A percentile compares a stretch with the other conserved stretches of the same genome.
phyloP scores from a whole-genome alignment of 2,888 invertebrate genomes.

The Lycophotia porphyrea region DNA sequence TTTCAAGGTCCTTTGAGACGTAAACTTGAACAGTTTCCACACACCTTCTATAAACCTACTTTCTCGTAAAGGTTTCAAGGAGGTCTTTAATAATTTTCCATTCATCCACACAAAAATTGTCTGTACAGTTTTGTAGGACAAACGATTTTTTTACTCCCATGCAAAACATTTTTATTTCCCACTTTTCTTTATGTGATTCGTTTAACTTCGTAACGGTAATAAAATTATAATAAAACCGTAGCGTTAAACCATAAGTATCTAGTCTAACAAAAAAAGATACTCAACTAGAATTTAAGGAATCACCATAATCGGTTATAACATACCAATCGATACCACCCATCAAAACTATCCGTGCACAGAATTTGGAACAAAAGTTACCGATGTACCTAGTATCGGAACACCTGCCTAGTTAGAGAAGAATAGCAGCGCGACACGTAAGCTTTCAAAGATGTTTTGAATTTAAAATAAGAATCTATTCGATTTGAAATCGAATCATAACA shows the following conservation, averaged over 20 bases:
- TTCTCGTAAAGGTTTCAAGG: neutral
- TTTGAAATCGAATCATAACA: constrained; percentile 58
- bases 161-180: neutral
- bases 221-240: constrained; percentile 3
- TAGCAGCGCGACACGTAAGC: constrained; percentile 60
- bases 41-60: neutral
- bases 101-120: too few relatives aligned
- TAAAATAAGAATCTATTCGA: constrained; percentile 56
- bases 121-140: neutral
- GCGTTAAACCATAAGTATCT: neutral
- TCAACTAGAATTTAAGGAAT: constrained; percentile 30
- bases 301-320: constrained; percentile 63
- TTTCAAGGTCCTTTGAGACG: constrained; percentile 21
- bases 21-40: constrained; percentile 40
- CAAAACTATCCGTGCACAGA: constrained; percentile 66
- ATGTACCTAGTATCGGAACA: constrained; percentile 66
- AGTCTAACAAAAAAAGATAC: constrained; percentile 3
- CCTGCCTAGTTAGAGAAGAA: constrained; percentile 62
- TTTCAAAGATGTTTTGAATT: constrained; percentile 67
- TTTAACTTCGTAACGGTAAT: constrained; percentile 25
- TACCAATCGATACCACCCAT: constrained; percentile 69
- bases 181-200: constrained; percentile 4
- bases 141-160: neutral
- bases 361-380: constrained; percentile 66
- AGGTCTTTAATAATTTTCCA: neutral